Percentiles rank a stretch among this genome's conserved stretches.
These are phyloP conservation scores for Mimumesa dahlbomi DNA, from an alignment of 2,888 invertebrate genomes.

Conservation along the genomic window DNA sequence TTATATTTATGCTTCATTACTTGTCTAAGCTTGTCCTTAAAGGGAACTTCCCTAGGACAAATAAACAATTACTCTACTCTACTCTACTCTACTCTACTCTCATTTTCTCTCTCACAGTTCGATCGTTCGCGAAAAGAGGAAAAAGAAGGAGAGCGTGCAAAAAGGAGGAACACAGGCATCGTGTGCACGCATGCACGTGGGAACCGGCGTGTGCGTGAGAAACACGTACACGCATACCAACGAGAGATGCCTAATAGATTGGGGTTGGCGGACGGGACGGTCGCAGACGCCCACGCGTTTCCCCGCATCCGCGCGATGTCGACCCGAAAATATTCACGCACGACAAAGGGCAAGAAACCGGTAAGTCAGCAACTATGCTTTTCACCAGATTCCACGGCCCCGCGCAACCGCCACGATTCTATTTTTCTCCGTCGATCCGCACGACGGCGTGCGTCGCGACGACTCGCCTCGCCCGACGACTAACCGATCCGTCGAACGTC, in stretches of 20 bases:
- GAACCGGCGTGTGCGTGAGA: conserved; percentile 40
- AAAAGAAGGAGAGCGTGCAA: conserved; percentile 36
- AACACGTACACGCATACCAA: conserved; percentile 33
- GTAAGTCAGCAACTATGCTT: conserved; percentile 61
- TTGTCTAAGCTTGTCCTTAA: no score
- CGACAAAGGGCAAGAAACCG: conserved; percentile 70
- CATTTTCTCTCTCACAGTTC: neutral
- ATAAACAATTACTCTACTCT: no score
- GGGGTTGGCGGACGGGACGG: conserved; percentile 62
- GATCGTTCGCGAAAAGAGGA: conserved; percentile 25
- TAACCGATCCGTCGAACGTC: no score
- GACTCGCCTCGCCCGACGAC: no score
- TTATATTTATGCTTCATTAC: no score
- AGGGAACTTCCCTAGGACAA: no score
- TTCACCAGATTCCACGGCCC: conserved; percentile 43
- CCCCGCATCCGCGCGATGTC: conserved; percentile 62
- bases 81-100: conserved; percentile 16
- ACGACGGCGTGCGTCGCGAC: no score
- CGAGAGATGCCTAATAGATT: conserved; percentile 59
- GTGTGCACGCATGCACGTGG: conserved; percentile 38
- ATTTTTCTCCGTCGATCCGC: conserved; percentile 3
- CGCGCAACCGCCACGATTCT: neutral
- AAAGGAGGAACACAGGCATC: conserved; percentile 17
- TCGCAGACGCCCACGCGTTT: conserved; percentile 70
- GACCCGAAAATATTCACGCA: conserved; percentile 69